These are phyloP conservation scores for Anguilla japonica DNA, from an alignment of 2,113 vertebrate species.

Conservation along the genomic window DNA sequence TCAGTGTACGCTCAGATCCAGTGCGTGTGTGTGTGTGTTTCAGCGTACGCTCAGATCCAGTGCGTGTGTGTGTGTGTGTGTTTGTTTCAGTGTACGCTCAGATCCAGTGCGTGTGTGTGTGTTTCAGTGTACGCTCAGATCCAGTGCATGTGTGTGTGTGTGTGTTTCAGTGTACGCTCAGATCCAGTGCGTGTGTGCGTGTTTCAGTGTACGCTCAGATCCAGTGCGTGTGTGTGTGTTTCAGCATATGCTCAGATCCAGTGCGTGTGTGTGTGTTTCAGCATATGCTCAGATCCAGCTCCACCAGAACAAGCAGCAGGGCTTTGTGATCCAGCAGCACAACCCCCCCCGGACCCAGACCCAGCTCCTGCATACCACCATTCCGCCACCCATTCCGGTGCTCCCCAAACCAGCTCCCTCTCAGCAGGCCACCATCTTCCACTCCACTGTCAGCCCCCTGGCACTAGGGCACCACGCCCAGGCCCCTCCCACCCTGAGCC, in stretches of 20 bases:
- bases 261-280: conserved; percentile 48
- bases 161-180: neutral
- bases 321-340: conserved; percentile 80
- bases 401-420: conserved; percentile 66
- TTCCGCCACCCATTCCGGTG: conserved; percentile 66
- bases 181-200: too few relatives aligned
- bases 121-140: too few relatives aligned
- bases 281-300: conserved; percentile 85
- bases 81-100: too few relatives aligned
- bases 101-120: neutral
- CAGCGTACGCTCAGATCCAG: too few relatives aligned
- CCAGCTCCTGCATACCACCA: conserved; percentile 68
- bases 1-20: too few relatives aligned
- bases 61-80: too few relatives aligned
- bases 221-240: too few relatives aligned
- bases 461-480: conserved; percentile 71
- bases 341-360: conserved; percentile 62
- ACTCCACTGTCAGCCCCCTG: conserved; percentile 49
- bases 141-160: conserved; percentile 22
- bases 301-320: conserved; percentile 71
- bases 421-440: conserved; percentile 47
- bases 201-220: too few relatives aligned
- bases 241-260: too few relatives aligned
- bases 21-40: too few relatives aligned
- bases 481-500: conserved; percentile 55